Conservation (phyloP, 2,888 invertebrate species). For the Leucozona laternaria region DNA sequence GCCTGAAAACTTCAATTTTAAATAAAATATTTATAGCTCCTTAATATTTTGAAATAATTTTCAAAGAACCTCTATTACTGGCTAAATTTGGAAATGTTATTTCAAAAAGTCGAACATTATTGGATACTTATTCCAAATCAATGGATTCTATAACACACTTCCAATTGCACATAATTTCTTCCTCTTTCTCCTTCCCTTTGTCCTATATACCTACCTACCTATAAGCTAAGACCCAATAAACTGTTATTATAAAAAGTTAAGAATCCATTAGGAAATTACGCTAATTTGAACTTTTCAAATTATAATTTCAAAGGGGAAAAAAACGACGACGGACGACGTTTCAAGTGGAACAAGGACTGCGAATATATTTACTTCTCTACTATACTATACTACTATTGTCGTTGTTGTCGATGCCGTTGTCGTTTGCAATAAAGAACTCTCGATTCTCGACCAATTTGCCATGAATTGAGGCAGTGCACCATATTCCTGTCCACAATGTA, state of each 20-base stretch:
- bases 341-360: conserved; percentile 31
- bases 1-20: too few relatives aligned
- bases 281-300: conserved; percentile 55
- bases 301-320: conserved; percentile 35
- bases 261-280: conserved; percentile 54
- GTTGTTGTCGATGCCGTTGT: conserved; percentile 10
- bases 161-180: conserved; percentile 6
- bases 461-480: conserved; percentile 49
- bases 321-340: neutral
- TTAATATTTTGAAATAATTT: neutral
- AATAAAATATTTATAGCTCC: too few relatives aligned
- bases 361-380: neutral
- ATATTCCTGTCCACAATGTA: conserved; percentile 34
- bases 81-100: neutral
- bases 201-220: too few relatives aligned
- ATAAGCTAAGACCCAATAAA: conserved; percentile 36
- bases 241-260: conserved; percentile 44
- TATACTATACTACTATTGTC: neutral
- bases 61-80: conserved; percentile 8
- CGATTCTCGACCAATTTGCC: conserved; percentile 60
- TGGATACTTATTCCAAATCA: conserved; percentile 53
- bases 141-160: conserved; percentile 32
- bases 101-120: neutral
- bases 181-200: neutral
- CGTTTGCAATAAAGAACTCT: conserved; percentile 32